Conservation (phyloP, 2,797 vertebrate species). For the Eupleurogrammus muticus region DNA sequence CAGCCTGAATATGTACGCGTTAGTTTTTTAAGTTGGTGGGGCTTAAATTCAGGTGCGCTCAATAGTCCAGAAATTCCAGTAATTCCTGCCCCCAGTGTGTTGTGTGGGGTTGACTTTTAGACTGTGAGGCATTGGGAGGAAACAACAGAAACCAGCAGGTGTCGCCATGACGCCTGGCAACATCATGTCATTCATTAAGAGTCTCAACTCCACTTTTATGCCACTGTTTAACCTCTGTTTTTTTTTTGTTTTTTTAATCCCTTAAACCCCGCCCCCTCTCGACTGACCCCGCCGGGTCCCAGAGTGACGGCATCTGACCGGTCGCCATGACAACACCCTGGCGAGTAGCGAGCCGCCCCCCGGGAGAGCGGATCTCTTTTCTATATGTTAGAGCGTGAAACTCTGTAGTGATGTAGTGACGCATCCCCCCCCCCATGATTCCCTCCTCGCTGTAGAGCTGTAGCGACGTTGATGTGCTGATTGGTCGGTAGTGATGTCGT, state of each 20-base stretch:
- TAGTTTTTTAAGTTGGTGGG: no score
- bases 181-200: constrained; percentile 25
- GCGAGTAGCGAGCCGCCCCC: constrained; percentile 80
- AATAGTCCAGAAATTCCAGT: no score
- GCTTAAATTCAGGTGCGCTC: no score
- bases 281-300: constrained; percentile 53
- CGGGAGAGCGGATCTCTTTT: constrained; percentile 51
- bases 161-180: constrained; percentile 19
- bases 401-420: constrained; percentile 15
- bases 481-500: constrained; percentile 47
- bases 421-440: constrained; percentile 4
- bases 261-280: constrained; percentile 26
- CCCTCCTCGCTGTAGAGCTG: constrained; percentile 47
- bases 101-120: neutral
- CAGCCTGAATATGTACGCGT: no score
- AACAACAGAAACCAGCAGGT: constrained; percentile 28
- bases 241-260: constrained; percentile 38
- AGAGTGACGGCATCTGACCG: constrained; percentile 79
- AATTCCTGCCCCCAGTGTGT: no score
- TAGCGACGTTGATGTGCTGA: constrained; percentile 52
- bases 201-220: constrained; percentile 17
- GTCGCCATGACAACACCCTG: constrained; percentile 69
- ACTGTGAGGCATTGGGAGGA: neutral
- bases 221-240: constrained; percentile 65
- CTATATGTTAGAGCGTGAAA: constrained; percentile 22